Evolutionary conservation across 2,113 vertebrate species (phyloP).

Genomic region (Oncorhynchus keta): DNA sequence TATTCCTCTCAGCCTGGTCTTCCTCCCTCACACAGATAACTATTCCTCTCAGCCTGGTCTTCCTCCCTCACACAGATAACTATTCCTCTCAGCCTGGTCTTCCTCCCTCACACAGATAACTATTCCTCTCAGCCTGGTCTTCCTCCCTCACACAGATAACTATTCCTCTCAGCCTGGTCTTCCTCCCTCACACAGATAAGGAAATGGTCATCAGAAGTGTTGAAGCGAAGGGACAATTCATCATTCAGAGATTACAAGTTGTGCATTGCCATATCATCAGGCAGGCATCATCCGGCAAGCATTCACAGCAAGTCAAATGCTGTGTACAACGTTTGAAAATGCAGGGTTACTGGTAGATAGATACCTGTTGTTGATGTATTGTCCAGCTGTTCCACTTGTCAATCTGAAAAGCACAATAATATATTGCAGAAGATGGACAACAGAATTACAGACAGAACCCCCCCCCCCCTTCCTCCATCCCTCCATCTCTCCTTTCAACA

Average conservation of each 20-base stretch:
- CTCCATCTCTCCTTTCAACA: no score
- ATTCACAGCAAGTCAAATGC: no score
- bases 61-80: no score
- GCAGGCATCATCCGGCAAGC: neutral
- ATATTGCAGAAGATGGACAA: neutral
- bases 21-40: no score
- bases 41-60: no score
- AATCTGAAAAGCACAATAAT: neutral
- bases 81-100: no score
- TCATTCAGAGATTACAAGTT: neutral
- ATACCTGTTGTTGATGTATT: neutral
- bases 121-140: conserved; percentile 26
- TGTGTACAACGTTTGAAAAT: no score
- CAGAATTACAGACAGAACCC: neutral
- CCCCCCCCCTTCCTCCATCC: no score
- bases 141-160: neutral
- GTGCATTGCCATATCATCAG: neutral
- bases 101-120: no score
- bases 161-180: no score
- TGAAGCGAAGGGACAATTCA: conserved; percentile 15
- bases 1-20: no score
- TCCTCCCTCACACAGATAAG: conserved; percentile 8
- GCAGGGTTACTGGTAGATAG: no score
- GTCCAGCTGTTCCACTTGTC: neutral
- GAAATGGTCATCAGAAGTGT: conserved; percentile 20